Evolutionary conservation across 2,113 vertebrate genomes (phyloP).

Genomic region (Tautogolabrus adspersus): DNA sequence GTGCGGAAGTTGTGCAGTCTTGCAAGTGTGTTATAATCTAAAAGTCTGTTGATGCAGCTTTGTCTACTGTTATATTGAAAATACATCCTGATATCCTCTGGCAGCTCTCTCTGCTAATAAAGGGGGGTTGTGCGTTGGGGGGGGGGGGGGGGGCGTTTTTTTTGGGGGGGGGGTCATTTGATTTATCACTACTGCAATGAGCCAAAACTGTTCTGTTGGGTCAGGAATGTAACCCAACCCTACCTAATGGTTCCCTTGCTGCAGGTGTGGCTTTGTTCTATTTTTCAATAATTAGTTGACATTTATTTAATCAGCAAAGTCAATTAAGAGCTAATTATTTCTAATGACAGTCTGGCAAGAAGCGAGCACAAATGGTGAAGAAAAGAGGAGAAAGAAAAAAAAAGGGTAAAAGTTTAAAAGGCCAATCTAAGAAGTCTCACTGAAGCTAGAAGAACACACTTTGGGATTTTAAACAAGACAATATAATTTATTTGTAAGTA

Average conservation of each 20-base stretch:
- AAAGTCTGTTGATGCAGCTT: no score
- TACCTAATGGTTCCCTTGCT: conserved; percentile 60
- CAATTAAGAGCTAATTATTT: conserved; percentile 14
- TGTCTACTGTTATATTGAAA: no score
- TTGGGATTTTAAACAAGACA: no score
- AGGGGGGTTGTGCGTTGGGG: conserved; percentile 13
- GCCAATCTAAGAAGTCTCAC: not conserved
- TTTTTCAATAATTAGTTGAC: not conserved
- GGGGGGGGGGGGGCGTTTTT: conserved; percentile 14
- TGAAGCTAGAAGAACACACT: not conserved
- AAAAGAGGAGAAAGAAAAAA: not conserved
- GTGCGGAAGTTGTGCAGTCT: no score
- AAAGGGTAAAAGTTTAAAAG: not conserved
- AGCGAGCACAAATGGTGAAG: not conserved
- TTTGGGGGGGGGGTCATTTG: conserved; percentile 37
- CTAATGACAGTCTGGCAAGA: conserved; percentile 8
- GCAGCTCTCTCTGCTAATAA: not conserved
- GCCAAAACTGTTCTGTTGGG: conserved; percentile 55
- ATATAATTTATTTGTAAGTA: no score
- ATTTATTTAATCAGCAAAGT: conserved; percentile 8
- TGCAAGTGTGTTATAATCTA: no score
- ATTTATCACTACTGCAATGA: conserved; percentile 40
- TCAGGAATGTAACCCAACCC: conserved; percentile 60
- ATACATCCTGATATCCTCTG: not conserved
- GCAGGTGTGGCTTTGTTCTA: conserved; percentile 52